These are phyloP conservation scores for Garrulus glandarius DNA, from an alignment of 2,797 vertebrate species.

Conservation along the genomic window DNA sequence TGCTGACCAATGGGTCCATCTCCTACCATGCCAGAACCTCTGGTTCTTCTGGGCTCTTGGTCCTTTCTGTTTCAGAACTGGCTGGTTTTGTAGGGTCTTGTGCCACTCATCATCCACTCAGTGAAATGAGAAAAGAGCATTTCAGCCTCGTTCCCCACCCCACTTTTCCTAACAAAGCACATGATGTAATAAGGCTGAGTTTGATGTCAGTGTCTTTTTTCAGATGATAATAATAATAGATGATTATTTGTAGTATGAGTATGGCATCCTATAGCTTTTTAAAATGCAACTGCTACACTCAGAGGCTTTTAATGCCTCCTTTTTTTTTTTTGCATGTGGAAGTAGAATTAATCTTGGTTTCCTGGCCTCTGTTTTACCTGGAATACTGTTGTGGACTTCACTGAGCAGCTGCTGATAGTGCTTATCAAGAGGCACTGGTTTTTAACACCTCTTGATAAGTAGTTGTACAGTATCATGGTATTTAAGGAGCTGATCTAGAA, in stretches of 20 bases:
- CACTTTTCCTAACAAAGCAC: neutral
- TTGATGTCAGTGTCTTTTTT: neutral
- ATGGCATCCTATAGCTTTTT: neutral
- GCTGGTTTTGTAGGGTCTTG: neutral
- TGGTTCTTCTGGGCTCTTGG: neutral
- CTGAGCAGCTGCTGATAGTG: neutral
- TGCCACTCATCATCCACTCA: neutral
- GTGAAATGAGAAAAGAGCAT: neutral
- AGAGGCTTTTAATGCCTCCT: neutral
- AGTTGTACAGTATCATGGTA: neutral
- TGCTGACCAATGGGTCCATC: neutral
- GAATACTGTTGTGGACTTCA: neutral
- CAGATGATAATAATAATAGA: neutral
- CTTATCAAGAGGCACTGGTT: neutral
- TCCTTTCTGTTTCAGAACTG: neutral
- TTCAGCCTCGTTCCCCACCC: neutral
- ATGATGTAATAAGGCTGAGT: neutral
- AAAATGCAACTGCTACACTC: neutral
- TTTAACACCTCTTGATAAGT: neutral
- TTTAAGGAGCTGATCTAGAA: neutral
- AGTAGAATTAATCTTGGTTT: neutral
- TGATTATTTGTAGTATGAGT: neutral
- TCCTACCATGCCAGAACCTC: neutral
- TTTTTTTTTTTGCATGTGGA: neutral
- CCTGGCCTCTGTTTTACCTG: neutral